These are phyloP conservation scores for Gorsachius magnificus DNA, from an alignment of 2,797 vertebrate genomes.

Conservation along the genomic window DNA sequence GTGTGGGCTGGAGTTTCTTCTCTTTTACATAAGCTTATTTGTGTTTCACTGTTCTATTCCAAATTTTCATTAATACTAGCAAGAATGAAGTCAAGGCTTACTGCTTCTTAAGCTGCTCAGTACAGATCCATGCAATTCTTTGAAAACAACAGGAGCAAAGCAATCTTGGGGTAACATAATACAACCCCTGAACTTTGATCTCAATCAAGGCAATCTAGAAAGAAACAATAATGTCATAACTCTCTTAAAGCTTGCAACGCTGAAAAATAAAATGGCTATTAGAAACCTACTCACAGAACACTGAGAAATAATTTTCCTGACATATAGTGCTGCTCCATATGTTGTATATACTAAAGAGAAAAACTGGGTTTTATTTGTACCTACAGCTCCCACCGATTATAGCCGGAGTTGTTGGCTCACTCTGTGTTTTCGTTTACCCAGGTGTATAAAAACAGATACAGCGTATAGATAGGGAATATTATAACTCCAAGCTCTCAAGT, in stretches of 20 bases:
- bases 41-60: neutral
- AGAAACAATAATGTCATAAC: constrained; percentile 9
- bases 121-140: neutral
- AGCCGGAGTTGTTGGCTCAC: constrained; percentile 1
- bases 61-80: neutral
- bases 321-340: neutral
- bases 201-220: constrained; percentile 4
- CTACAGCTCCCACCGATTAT: neutral
- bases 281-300: neutral
- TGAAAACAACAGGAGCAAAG: neutral
- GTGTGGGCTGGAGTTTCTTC: neutral
- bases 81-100: neutral
- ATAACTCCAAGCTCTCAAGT: neutral
- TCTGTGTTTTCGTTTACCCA: constrained; percentile 5
- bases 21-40: neutral
- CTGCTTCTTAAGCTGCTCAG: neutral
- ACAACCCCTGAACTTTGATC: neutral
- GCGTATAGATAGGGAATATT: neutral
- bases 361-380: constrained; percentile 23
- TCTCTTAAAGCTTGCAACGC: neutral
- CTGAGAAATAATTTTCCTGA: neutral
- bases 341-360: constrained; percentile 28
- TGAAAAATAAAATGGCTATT: neutral
- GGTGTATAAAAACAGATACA: constrained; percentile 15
- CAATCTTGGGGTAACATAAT: neutral